These are phyloP conservation scores for Thalassarche chlororhynchos DNA, from an alignment of 2,113 vertebrate genomes.

Conservation along the genomic window DNA sequence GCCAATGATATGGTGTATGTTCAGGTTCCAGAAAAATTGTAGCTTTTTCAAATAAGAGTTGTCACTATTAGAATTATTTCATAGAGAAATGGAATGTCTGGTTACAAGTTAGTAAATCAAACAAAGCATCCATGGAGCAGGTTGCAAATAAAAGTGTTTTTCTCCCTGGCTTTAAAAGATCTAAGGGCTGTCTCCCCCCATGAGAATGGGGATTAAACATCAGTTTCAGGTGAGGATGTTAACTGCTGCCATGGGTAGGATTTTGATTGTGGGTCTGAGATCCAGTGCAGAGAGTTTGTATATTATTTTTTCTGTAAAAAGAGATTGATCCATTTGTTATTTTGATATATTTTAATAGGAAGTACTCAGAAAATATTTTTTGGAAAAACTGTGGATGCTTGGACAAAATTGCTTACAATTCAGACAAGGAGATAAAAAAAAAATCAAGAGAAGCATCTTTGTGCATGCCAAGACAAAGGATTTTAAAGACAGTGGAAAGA, in stretches of 20 bases:
- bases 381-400: background rate
- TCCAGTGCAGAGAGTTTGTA: background rate
- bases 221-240: background rate
- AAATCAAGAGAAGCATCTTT: background rate
- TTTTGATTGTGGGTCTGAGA: background rate
- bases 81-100: background rate
- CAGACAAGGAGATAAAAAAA: background rate
- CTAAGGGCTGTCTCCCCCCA: rapidly evolving
- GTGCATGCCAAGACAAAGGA: background rate
- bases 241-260: background rate
- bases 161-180: background rate
- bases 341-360: background rate
- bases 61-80: background rate
- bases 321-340: background rate
- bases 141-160: background rate
- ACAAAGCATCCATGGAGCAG: background rate
- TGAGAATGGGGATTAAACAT: background rate
- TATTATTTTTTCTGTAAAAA: background rate
- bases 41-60: background rate
- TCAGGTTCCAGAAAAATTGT: background rate
- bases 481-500: background rate
- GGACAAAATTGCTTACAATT: background rate
- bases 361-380: background rate
- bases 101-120: background rate
- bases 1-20: background rate